These are phyloP conservation scores for Lordiphosa fenestrarum DNA, from an alignment of 2,888 invertebrate genomes.

Conservation along the genomic window DNA sequence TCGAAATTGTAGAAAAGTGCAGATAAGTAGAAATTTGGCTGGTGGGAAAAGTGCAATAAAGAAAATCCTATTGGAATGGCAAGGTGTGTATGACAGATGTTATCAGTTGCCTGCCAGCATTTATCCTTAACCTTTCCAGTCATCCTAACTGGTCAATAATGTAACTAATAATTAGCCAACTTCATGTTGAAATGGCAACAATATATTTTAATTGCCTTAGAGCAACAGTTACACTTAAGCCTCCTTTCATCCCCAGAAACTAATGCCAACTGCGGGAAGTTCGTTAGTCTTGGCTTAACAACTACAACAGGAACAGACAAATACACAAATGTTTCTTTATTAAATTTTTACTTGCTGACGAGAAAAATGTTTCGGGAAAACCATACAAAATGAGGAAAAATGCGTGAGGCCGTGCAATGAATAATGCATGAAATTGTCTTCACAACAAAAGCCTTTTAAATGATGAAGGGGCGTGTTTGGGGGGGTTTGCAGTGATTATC, in stretches of 20 bases:
- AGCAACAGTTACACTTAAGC: too few species aligned
- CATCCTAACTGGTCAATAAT: too few species aligned
- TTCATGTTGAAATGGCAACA: too few species aligned
- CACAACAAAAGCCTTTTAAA: constrained; percentile 42
- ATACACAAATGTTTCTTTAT: constrained; percentile 59
- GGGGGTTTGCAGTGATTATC: constrained; percentile 58
- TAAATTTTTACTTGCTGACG: constrained; percentile 58
- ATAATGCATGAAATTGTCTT: constrained; percentile 73
- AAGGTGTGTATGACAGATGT: not conserved
- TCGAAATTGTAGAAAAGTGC: constrained; percentile 41
- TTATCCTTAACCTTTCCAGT: too few species aligned
- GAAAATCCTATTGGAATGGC: constrained; percentile 8
- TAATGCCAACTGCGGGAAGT: constrained; percentile 51
- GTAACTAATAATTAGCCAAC: too few species aligned
- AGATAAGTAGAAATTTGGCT: constrained; percentile 26
- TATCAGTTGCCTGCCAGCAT: too few species aligned
- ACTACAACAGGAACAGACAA: constrained; percentile 16
- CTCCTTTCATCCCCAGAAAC: not conserved
- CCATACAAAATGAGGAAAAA: constrained; percentile 62
- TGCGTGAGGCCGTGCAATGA: constrained; percentile 70
- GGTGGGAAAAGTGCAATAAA: constrained; percentile 12
- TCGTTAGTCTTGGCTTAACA: constrained; percentile 51
- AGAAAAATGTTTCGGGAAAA: constrained; percentile 18
- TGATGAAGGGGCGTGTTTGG: constrained; percentile 2
- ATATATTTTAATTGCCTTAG: too few species aligned